Percentiles rank a stretch among this genome's conserved stretches.
These are phyloP conservation scores for Zeuzera pyrina DNA, from an alignment of 2,888 invertebrate genomes.

Conservation along the genomic window DNA sequence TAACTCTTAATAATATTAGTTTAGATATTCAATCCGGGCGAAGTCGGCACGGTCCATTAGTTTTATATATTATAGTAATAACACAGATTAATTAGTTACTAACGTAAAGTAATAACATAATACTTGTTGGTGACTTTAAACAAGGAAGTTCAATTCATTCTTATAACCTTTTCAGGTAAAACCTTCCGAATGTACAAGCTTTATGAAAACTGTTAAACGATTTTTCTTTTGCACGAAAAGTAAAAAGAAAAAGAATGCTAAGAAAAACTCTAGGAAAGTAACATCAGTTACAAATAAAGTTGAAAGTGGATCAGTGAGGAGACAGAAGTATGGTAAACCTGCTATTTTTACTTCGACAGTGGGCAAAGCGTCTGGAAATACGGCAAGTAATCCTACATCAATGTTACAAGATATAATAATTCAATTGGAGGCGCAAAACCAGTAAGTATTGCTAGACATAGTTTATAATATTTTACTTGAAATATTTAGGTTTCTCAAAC, in stretches of 20 bases:
- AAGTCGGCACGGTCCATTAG: too few relatives aligned
- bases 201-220: slow-evolving; percentile 57
- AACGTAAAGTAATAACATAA: too few relatives aligned
- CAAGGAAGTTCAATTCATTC: neutral
- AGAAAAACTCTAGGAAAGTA: slow-evolving; percentile 27
- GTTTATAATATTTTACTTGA: neutral
- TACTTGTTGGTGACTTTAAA: too few relatives aligned
- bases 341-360: slow-evolving; percentile 60
- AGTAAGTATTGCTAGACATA: slow-evolving; percentile 30
- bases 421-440: slow-evolving; percentile 79
- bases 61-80: too few relatives aligned
- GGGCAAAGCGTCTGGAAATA: slow-evolving; percentile 55
- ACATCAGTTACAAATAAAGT: slow-evolving; percentile 16
- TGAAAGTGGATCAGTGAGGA: slow-evolving; percentile 20
- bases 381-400: slow-evolving; percentile 65
- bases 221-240: slow-evolving; percentile 63
- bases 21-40: too few relatives aligned
- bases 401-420: slow-evolving; percentile 80
- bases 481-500: neutral
- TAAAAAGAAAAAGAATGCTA: slow-evolving; percentile 39
- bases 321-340: slow-evolving; percentile 34
- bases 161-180: slow-evolving; percentile 38
- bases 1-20: too few relatives aligned
- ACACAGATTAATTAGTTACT: too few relatives aligned
- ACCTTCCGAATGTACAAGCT: slow-evolving; percentile 50